Base-by-base conservation (phyloP, 2,888 invertebrate species). In the Hirtodrosophila trivittata region DNA sequence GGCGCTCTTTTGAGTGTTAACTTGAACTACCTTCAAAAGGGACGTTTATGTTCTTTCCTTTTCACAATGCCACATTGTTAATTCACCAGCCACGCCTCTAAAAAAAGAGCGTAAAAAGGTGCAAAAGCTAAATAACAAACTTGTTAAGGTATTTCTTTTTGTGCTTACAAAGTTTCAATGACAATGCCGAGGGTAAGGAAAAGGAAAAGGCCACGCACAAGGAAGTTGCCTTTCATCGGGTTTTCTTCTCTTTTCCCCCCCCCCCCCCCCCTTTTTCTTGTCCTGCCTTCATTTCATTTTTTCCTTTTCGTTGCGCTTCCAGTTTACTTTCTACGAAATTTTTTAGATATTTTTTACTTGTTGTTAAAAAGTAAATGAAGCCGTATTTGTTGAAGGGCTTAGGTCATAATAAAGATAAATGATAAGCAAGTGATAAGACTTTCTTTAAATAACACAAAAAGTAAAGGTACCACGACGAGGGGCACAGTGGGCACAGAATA, bases 391-490 rank as follows among this genome's bases (percentile, higher is more conserved):
- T 77, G 67, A 82, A 87, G 87, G 86, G 83, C 86, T 85, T 68
- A 73, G 64, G 82, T 70, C 86, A 70, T 82, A 87, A 82, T 87
- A 82, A 82, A 86, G 87, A 82, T 82, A 85, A 82, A 82, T 87
- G 82, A 82, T 82, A 85, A 87, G 66, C 67, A 82, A 82, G 86
- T 87, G 82, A 82, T 82, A 87, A 85, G 82, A 75, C 63, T 43
- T 38, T 46, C 13, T 65, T 64, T 51, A 62, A 73, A 70, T 49
- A 66, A 77, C 55, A 77, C 55, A 60, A 70, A 57, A 65, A 57
- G 46, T 54, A 50, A 55, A 72, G 66, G 56, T 62, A 8, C 43
- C 43, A 38, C 43, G 38, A 47, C 42, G 41, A 41, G 35, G 21
- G 8, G 12, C 35, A 78, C 80, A 46, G 55, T 71, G 62, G 45